Percentiles rank a stretch among this genome's conserved stretches.
Conservation (phyloP, 2,888 invertebrate species). For the Siphonodentalium dalli region DNA sequence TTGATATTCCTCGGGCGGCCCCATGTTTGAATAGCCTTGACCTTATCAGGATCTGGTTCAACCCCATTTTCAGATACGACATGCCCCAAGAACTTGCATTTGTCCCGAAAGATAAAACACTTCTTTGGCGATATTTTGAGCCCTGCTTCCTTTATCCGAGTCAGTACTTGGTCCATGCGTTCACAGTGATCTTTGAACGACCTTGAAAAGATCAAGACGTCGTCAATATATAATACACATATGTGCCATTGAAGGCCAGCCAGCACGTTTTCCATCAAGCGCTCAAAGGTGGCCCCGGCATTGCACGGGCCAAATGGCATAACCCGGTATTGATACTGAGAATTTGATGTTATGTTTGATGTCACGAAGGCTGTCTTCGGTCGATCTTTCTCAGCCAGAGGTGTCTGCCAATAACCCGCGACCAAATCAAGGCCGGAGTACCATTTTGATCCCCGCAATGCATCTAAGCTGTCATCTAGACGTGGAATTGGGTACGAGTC, state of each 20-base stretch:
- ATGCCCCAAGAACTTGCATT: background rate
- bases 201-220: constrained; percentile 1
- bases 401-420: background rate
- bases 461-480: background rate
- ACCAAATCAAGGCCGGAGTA: background rate
- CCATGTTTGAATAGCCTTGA: background rate
- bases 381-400: background rate
- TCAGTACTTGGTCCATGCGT: background rate
- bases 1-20: background rate
- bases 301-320: constrained; percentile 9
- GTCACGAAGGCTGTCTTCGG: constrained; percentile 3
- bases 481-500: constrained; percentile 1
- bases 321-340: background rate
- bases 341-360: background rate
- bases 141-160: background rate
- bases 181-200: background rate
- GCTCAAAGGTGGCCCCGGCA: background rate
- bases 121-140: constrained; percentile 8
- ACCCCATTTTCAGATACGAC: constrained; percentile 5
- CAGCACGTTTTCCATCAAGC: background rate
- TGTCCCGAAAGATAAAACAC: background rate
- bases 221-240: constrained; percentile 6
- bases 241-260: background rate
- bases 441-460: background rate
- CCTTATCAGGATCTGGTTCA: constrained; percentile 4